phyloP scores from a whole-genome alignment of 30 jellyfish, hydroid and myxozoan species.

The Hydra vulgaris region DNA sequence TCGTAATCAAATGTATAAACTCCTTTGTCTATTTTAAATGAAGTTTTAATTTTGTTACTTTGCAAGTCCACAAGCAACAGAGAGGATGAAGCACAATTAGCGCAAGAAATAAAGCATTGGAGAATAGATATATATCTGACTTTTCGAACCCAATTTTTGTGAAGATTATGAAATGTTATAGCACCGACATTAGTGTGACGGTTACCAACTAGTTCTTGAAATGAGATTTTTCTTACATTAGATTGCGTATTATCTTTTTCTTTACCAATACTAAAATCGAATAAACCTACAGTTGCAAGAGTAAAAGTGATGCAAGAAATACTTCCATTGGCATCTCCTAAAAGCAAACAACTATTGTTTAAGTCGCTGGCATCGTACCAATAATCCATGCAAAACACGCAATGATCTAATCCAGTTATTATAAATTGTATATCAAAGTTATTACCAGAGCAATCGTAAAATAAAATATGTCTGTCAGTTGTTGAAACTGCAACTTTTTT shows the following conservation, averaged over 20 bases:
- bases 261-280: slow-evolving; percentile 74
- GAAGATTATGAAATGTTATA: slow-evolving; percentile 29
- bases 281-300: slow-evolving; percentile 72
- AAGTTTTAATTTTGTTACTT: slow-evolving; percentile 57
- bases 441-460: slow-evolving; percentile 75
- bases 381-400: slow-evolving; percentile 76
- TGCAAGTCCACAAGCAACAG: slow-evolving; percentile 72
- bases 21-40: slow-evolving; percentile 62
- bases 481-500: slow-evolving; percentile 80
- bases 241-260: slow-evolving; percentile 33
- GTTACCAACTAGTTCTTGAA: slow-evolving; percentile 33
- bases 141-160: slow-evolving; percentile 92
- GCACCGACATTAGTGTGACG: slow-evolving; percentile 40
- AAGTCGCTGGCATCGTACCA: slow-evolving; percentile 73
- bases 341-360: slow-evolving; percentile 56
- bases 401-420: slow-evolving; percentile 60
- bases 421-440: slow-evolving; percentile 72
- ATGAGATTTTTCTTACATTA: slow-evolving; percentile 35
- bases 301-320: slow-evolving; percentile 53
- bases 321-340: slow-evolving; percentile 92
- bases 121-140: slow-evolving; percentile 77
- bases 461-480: slow-evolving; percentile 71
- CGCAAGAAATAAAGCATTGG: slow-evolving; percentile 71
- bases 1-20: slow-evolving; percentile 82
- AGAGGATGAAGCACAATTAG: slow-evolving; percentile 51